These are phyloP conservation scores for Labroides dimidiatus DNA, from an alignment of 2,797 vertebrate genomes.

Conservation along the genomic window DNA sequence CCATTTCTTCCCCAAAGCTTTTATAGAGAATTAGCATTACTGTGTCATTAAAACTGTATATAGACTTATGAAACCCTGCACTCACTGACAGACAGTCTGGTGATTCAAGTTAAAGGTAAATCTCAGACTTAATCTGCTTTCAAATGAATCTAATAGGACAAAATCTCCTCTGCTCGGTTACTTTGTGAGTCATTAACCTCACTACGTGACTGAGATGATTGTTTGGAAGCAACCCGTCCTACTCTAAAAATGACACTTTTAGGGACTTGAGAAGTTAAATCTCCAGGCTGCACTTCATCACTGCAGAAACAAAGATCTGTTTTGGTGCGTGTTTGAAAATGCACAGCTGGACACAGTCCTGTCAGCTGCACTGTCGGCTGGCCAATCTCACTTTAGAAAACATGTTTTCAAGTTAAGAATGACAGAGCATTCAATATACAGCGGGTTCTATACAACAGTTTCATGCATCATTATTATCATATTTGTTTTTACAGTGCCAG, in stretches of 20 bases:
- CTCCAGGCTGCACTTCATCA: background rate
- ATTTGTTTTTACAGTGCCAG: too few relatives aligned
- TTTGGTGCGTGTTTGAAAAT: constrained; percentile 1
- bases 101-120: constrained; percentile 19
- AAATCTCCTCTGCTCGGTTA: background rate
- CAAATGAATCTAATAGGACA: background rate
- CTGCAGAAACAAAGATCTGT: constrained; percentile 9
- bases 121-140: background rate
- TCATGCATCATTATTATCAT: constrained; percentile 67
- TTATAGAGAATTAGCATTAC: background rate
- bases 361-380: constrained; percentile 9
- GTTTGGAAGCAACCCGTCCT: background rate
- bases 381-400: constrained; percentile 39
- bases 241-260: background rate
- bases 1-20: constrained; percentile 5
- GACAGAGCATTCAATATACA: constrained; percentile 64
- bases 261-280: background rate
- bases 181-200: background rate
- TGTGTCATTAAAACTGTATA: background rate
- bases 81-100: background rate
- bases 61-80: background rate
- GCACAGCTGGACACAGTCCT: too few relatives aligned
- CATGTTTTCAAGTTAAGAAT: constrained; percentile 43
- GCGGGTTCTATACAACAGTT: constrained; percentile 51
- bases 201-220: background rate